phyloP scores from a whole-genome alignment of 1,140 invertebrate species.

The Conus ventricosus region DNA sequence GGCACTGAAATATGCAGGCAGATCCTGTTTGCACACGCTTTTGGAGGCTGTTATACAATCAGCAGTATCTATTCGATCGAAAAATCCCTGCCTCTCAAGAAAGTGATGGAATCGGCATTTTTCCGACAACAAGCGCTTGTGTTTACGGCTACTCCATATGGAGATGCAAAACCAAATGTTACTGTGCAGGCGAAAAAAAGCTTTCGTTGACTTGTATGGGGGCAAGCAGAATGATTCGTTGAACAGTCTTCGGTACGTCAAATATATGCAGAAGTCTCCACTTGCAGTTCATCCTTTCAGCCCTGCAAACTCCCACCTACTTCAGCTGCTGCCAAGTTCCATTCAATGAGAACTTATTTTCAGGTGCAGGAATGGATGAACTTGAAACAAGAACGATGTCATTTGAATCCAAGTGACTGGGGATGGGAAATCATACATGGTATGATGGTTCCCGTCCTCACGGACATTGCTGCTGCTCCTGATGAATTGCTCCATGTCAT shows the following conservation, averaged over 20 bases:
- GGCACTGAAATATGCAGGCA: background rate
- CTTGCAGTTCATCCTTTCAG: background rate
- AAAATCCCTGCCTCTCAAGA: background rate
- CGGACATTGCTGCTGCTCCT: conserved; percentile 35
- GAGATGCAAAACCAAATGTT: background rate
- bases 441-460: background rate
- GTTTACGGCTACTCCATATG: background rate
- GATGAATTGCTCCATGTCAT: conserved; percentile 31
- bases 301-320: conserved; percentile 32
- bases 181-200: conserved; percentile 12
- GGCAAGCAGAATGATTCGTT: background rate
- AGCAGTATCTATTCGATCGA: background rate
- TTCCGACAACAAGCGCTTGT: background rate
- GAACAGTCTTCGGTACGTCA: background rate
- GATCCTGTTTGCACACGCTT: background rate
- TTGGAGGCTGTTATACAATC: background rate
- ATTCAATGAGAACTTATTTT: conserved; percentile 20
- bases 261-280: background rate
- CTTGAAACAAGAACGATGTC: background rate
- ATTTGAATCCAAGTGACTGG: conserved; percentile 5
- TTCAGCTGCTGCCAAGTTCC: conserved; percentile 33
- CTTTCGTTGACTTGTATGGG: conserved; percentile 1
- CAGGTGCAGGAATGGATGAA: conserved; percentile 28
- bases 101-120: background rate
- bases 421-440: conserved; percentile 21